Conservation (phyloP, 2,888 invertebrate genomes). For the Polietes domitor region DNA sequence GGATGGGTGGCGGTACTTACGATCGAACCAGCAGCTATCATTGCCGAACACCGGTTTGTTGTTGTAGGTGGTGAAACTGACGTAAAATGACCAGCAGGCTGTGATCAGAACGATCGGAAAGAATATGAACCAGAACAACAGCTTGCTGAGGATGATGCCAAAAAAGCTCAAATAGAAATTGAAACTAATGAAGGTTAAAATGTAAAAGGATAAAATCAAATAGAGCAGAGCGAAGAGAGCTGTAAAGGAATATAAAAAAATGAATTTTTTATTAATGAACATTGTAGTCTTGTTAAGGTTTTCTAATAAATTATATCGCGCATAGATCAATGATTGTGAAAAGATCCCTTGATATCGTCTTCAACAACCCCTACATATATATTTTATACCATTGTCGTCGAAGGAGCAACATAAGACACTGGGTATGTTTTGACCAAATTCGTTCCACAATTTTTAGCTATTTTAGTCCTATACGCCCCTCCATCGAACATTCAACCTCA, state of each 20-base stretch:
- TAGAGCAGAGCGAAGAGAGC: slow-evolving; percentile 73
- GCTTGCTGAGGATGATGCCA: slow-evolving; percentile 74
- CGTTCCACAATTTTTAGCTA: too few relatives aligned
- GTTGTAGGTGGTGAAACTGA: slow-evolving; percentile 71
- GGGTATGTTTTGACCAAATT: too few relatives aligned
- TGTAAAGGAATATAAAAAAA: slow-evolving; percentile 52
- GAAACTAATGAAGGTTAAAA: slow-evolving; percentile 75
- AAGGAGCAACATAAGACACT: too few relatives aligned
- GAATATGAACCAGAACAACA: slow-evolving; percentile 76
- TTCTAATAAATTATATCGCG: too few relatives aligned
- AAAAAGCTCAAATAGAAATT: slow-evolving; percentile 76
- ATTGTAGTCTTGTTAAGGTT: too few relatives aligned
- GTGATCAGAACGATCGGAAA: slow-evolving; percentile 74
- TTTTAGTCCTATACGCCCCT: too few relatives aligned
- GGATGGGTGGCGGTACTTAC: too few relatives aligned
- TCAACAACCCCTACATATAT: too few relatives aligned
- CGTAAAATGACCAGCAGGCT: slow-evolving; percentile 74
- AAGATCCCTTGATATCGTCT: too few relatives aligned
- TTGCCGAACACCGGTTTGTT: slow-evolving; percentile 82
- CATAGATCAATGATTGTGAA: too few relatives aligned
- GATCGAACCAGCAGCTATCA: slow-evolving; percentile 83
- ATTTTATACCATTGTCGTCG: too few relatives aligned
- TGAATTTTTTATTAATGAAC: neutral
- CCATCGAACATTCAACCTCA: too few relatives aligned
- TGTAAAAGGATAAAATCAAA: slow-evolving; percentile 74